Percentiles rank a stretch among this genome's conserved stretches.
phyloP scores from a whole-genome alignment of 2,797 vertebrate genomes.

The Pipistrellus nathusii region DNA sequence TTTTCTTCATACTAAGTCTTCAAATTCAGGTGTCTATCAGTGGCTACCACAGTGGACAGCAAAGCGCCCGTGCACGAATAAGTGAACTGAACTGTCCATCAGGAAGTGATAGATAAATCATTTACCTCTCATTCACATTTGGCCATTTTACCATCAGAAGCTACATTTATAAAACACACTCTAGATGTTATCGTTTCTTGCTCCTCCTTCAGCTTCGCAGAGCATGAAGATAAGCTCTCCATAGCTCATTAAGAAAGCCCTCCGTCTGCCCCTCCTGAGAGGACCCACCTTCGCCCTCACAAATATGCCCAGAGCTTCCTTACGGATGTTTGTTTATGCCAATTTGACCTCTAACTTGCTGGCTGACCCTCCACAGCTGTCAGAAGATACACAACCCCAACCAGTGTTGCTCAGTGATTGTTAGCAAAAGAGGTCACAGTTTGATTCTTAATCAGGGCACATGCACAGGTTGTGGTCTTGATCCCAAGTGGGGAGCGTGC shows the following conservation, averaged over 20 bases:
- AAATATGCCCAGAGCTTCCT: neutral
- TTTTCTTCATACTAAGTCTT: neutral
- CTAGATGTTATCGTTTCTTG: neutral
- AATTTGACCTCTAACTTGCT: neutral
- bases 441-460: too few species aligned
- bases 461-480: too few species aligned
- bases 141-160: neutral
- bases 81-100: neutral
- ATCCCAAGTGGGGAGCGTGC: too few species aligned
- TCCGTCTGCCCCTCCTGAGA: neutral
- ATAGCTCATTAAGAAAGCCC: neutral
- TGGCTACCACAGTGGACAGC: neutral
- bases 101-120: neutral
- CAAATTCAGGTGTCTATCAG: neutral
- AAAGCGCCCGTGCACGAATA: neutral
- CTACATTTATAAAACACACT: neutral
- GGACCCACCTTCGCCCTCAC: rapidly evolving
- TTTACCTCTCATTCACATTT: neutral
- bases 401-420: too few species aligned
- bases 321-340: neutral
- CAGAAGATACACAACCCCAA: neutral
- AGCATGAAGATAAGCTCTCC: neutral
- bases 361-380: neutral
- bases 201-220: neutral
- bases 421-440: too few species aligned